These are phyloP conservation scores for Dipodomys merriami DNA, from an alignment of 2,113 vertebrate genomes.

Conservation along the genomic window DNA sequence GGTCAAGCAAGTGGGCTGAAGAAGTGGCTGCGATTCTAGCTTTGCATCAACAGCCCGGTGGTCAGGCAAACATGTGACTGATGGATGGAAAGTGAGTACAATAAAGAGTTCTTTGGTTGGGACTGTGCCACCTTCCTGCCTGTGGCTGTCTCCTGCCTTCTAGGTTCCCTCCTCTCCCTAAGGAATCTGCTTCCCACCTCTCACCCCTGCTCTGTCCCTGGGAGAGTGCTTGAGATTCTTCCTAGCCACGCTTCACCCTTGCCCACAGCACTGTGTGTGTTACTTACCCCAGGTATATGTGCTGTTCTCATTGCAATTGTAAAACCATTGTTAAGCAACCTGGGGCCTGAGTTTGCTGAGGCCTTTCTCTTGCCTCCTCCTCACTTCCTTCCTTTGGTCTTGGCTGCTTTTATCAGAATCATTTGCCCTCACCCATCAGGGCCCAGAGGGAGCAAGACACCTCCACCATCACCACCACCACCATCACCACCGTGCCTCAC, in stretches of 20 bases:
- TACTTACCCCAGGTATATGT: accelerated
- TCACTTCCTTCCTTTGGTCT: neutral
- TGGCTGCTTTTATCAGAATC: no score
- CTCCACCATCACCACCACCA: no score
- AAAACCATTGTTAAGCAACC: neutral
- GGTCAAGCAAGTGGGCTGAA: neutral
- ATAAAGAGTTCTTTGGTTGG: neutral
- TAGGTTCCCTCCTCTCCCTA: neutral
- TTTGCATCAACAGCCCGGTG: accelerated
- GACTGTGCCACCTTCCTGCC: neutral
- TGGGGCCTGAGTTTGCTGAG: neutral
- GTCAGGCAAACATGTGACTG: neutral
- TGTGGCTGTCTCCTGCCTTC: neutral
- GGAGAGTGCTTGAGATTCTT: neutral
- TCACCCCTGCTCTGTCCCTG: no score
- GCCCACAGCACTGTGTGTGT: neutral
- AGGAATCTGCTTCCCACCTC: no score
- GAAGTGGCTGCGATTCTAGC: neutral
- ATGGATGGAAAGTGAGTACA: neutral
- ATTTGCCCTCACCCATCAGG: neutral
- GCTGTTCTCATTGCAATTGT: neutral
- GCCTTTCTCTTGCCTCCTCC: neutral
- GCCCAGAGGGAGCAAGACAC: no score
- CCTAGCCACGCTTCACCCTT: neutral
- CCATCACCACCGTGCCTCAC: no score